Base-by-base conservation (phyloP, 1,140 invertebrate genomes). In the Pogonus chalceus region DNA sequence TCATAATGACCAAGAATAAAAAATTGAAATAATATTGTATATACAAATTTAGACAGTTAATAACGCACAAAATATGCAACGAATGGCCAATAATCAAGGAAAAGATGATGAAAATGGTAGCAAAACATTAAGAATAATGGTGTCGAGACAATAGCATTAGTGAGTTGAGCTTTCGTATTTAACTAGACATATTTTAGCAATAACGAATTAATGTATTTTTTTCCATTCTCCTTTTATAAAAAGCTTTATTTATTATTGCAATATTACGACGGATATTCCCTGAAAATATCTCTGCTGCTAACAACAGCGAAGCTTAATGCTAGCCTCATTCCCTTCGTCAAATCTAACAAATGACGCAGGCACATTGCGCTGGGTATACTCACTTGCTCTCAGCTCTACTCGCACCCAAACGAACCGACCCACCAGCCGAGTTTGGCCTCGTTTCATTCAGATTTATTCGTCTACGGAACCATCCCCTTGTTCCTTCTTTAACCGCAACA, bases 401-500 rank as follows among this genome's bases (percentile, higher is more conserved):
- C 18, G 37, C 37, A 43, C 9, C n/a, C n/a, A n/a, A n/a, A n/a
- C n/a, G n/a, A n/a, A n/a, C n/a, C n/a, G n/a, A n/a, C n/a, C n/a
- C n/a, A n/a, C n/a, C 26, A 31, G 4, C 26, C 26, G 4, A 43
- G 9, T 43, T 43, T 43, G 37, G 18, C 37, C 37, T 43, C 9
- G 37, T 43, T 43, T 43, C 37, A 43, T 18, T 43, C 37, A 43
- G 9, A 43, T 43, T 43, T 43, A 43, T 43, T 43, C 9, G 37
- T 43, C 18, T 43, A 43, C 37, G 18, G 18, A 12, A 9, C 9
- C 18, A 3, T 7, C 18, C 9, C 18, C 18, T 18, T 43, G 18
- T 43, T 43, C 18, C 9, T 43, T 43, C 37, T 18, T 43, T 43
- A 12, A 43, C 37, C 37, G 9, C 37, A 43, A 43, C 18, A 16